phyloP scores from a whole-genome alignment of 1,140 invertebrate genomes.

The Temnothorax longispinosus region DNA sequence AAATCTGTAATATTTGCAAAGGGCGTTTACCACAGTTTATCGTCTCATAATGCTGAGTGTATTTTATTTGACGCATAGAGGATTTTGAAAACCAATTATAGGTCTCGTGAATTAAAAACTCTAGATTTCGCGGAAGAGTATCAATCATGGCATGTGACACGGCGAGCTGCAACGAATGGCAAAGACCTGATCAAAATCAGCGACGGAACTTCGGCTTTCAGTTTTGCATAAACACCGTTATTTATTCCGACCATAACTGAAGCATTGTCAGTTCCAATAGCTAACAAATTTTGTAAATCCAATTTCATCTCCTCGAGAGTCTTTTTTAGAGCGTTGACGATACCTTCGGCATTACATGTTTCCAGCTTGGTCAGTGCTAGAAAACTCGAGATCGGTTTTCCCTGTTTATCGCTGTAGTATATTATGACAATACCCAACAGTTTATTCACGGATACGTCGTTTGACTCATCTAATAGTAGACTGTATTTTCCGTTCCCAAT shows the following conservation, averaged over 20 bases:
- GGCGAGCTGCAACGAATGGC: not conserved
- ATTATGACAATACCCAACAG: no score
- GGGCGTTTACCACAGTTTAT: not conserved
- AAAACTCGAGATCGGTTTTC: no score
- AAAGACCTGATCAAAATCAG: not conserved
- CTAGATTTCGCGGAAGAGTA: not conserved
- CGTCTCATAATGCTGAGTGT: not conserved
- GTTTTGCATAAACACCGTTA: conserved; percentile 9
- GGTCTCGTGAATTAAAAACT: conserved; percentile 8
- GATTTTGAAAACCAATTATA: conserved; percentile 31
- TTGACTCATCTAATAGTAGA: no score
- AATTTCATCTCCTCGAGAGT: not conserved
- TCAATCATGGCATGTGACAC: conserved; percentile 3
- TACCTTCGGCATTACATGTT: not conserved
- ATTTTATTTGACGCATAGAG: not conserved
- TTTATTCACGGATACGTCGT: no score
- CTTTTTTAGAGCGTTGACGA: not conserved
- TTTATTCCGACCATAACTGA: not conserved
- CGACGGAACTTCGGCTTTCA: not conserved
- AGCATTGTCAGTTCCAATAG: conserved; percentile 15
- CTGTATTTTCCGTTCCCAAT: not conserved
- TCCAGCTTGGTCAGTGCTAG: no score
- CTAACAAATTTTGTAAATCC: not conserved
- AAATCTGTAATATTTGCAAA: not conserved
- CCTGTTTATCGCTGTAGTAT: no score